These are phyloP conservation scores for Epistrophe eligans DNA, from an alignment of 2,888 invertebrate species.

Conservation along the genomic window DNA sequence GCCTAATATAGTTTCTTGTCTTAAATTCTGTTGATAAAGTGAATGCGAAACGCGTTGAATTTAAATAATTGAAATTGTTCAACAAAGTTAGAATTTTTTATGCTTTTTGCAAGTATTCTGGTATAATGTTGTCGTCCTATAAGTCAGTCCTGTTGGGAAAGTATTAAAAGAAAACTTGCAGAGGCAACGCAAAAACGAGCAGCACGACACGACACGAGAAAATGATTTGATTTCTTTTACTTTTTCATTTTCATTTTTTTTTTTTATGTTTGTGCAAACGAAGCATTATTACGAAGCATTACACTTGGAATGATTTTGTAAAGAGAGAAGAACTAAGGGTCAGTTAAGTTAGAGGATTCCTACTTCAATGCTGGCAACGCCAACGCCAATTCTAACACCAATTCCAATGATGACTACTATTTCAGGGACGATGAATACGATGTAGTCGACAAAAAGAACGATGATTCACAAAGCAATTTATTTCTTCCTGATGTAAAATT, in stretches of 20 bases:
- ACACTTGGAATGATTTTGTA: constrained; percentile 41
- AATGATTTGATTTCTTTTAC: constrained; percentile 52
- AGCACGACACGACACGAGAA: constrained; percentile 8
- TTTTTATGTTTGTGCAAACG: constrained; percentile 32
- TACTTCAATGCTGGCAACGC: not conserved
- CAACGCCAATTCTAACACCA: not conserved
- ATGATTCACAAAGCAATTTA: constrained; percentile 62
- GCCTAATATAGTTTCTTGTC: constrained; percentile 54
- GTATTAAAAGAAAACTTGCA: constrained; percentile 11
- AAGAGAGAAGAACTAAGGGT: constrained; percentile 43
- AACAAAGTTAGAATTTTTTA: constrained; percentile 49
- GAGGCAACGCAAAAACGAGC: not conserved
- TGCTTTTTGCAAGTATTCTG: constrained; percentile 30
- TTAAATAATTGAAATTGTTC: constrained; percentile 74
- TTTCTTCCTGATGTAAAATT: constrained; percentile 54
- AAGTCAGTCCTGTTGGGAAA: constrained; percentile 20
- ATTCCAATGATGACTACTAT: not conserved
- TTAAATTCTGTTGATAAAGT: constrained; percentile 44
- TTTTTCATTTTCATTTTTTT: not conserved
- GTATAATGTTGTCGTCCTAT: constrained; percentile 40
- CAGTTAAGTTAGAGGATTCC: constrained; percentile 23
- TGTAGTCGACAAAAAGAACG: constrained; percentile 16
- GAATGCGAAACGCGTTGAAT: constrained; percentile 59
- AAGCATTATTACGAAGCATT: constrained; percentile 28
- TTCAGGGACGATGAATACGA: not conserved